These are phyloP conservation scores for Mesorhabditis sp. DNA, from an alignment of 2,888 invertebrate species.

Conservation along the genomic window DNA sequence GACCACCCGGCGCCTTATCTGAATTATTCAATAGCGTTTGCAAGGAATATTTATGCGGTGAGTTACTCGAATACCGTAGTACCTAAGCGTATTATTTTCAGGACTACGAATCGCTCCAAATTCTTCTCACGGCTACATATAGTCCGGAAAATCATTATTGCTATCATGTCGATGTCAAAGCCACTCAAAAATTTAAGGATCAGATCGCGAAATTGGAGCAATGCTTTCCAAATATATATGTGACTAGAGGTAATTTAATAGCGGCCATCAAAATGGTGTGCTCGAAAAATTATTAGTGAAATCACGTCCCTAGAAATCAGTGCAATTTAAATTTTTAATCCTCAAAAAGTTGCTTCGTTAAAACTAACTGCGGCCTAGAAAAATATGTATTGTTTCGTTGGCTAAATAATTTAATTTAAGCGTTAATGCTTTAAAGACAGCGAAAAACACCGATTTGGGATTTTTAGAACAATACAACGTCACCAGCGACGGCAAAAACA, in stretches of 20 bases:
- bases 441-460: neutral
- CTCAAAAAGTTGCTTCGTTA: too few species aligned
- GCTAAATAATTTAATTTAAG: too few species aligned
- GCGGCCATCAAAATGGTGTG: too few species aligned
- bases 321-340: too few species aligned
- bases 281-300: too few species aligned
- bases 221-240: neutral
- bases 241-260: neutral
- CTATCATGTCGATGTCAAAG: neutral
- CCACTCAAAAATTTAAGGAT: neutral
- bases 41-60: conserved; percentile 1
- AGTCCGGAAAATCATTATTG: neutral
- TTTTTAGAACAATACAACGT: neutral
- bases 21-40: neutral
- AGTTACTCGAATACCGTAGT: neutral
- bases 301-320: too few species aligned
- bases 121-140: neutral
- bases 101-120: conserved; percentile 4
- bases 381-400: too few species aligned
- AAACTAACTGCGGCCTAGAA: too few species aligned
- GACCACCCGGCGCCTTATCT: neutral
- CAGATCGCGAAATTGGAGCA: neutral
- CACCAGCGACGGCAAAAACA: neutral
- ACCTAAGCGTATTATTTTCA: neutral
- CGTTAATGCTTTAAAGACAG: too few species aligned